phyloP scores from a whole-genome alignment of 2,797 vertebrate species.

The Chloroceryle inda region DNA sequence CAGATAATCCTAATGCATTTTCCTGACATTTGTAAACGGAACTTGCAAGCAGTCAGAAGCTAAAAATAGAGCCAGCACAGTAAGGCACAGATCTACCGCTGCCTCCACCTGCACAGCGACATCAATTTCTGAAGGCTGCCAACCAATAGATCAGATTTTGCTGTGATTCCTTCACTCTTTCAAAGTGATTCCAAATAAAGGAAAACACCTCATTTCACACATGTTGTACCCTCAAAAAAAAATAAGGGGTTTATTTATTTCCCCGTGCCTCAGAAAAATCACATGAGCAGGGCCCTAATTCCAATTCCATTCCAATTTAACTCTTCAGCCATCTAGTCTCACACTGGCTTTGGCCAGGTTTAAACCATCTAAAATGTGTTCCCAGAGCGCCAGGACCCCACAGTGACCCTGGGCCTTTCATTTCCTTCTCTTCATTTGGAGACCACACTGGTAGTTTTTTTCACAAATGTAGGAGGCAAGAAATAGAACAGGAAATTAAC shows the following conservation, averaged over 20 bases:
- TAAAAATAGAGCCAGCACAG: conserved; percentile 60
- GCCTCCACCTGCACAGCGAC: not conserved
- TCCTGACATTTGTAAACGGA: conserved; percentile 42
- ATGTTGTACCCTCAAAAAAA: not conserved
- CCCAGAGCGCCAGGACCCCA: not conserved
- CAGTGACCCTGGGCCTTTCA: not conserved
- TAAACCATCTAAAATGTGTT: not conserved
- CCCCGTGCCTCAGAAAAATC: not conserved
- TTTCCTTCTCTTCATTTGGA: not conserved
- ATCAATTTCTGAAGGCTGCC: not conserved
- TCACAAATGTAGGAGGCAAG: not conserved
- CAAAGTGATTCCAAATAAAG: not conserved
- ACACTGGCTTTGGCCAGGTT: not conserved
- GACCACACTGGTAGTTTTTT: not conserved
- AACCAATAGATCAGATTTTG: not conserved
- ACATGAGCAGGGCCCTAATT: not conserved
- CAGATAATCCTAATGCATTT: conserved; percentile 56
- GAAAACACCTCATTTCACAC: not conserved
- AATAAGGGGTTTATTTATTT: not conserved
- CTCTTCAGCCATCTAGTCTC: not conserved
- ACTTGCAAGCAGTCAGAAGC: conserved; percentile 27
- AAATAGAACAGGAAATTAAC: not conserved
- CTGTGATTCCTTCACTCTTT: not conserved
- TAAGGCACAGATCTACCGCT: conserved; percentile 14
- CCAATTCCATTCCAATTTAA: not conserved